Base-by-base conservation (phyloP, 64 coral and sea anemone species). In the Astreopora myriophthalma region DNA sequence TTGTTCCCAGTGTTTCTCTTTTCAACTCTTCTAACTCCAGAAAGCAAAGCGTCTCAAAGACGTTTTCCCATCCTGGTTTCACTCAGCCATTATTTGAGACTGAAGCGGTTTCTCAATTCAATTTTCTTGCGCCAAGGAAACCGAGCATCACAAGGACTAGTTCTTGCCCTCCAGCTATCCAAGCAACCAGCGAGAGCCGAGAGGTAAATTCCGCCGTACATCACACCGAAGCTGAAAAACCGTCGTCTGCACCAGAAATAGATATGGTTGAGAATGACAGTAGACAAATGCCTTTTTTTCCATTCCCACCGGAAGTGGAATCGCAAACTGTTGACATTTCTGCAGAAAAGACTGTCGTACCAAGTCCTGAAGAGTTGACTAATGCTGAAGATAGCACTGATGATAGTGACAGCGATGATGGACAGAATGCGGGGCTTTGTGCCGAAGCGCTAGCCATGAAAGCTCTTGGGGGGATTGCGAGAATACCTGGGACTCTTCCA, bases 1-100 rank as follows among this genome's bases (percentile, higher is more conserved):
- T 64, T 7, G 39, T 64, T 3, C 34, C 10, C 79, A 83, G 57
- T 33, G 34, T 12, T 17, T 63, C 57, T 25, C 19, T 37, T 19
- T 65, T 74, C 35, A 71, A 62, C 64, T 71, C 28, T 8, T 17
- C 69, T 19, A 72, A 11, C 1, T 52, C 36, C 17, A 82, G 76
- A 69, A 91, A 82, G 48, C 13, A 38, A 19, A 91, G 63, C 31
- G 31, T 85, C 4, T 46, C 39, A 20, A 74, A 84, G 83, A 92
- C 70, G 25, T 85, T 85, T 29, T 92, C 89, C 6, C 44, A 85
- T 86, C 90, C 90, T 75, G 48, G 68, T 3, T 61, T 81, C 1
- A 46, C 62, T 14, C 24, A 9, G 9, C 8, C 26, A 46, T 20
- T 14, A 34, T 66, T 37, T 76, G 69, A 66, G 16, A 5, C 52